These are phyloP conservation scores for Calliopsis andreniformis DNA, from an alignment of 1,140 invertebrate species.

Conservation along the genomic window DNA sequence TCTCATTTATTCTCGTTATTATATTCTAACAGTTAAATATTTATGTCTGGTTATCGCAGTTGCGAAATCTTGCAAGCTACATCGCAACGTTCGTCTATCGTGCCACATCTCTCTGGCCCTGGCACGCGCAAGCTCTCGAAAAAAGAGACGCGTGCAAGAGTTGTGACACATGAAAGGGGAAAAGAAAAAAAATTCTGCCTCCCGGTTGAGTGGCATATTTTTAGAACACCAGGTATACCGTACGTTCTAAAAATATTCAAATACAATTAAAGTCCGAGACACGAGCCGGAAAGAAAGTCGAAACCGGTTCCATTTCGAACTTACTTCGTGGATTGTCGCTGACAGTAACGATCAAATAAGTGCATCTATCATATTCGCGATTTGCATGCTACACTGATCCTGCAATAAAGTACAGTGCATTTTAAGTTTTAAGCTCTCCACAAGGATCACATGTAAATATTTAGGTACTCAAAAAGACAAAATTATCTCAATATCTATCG, in stretches of 20 bases:
- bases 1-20: too few relatives aligned
- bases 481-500: too few relatives aligned
- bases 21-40: too few relatives aligned
- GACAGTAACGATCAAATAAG: background rate
- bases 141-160: background rate
- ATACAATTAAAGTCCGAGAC: slow-evolving; percentile 13
- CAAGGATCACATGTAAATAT: too few relatives aligned
- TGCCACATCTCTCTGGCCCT: background rate
- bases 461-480: too few relatives aligned
- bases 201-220: slow-evolving; percentile 7
- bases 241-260: slow-evolving; percentile 34
- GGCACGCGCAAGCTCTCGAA: background rate
- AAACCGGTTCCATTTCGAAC: slow-evolving; percentile 39
- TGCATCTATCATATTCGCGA: too few relatives aligned
- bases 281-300: slow-evolving; percentile 22
- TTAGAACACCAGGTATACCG: background rate
- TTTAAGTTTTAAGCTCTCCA: background rate
- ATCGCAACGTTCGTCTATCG: background rate
- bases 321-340: background rate
- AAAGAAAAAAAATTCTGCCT: background rate
- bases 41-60: background rate
- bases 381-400: background rate
- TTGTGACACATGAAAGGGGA: background rate
- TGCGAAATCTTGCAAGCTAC: background rate
- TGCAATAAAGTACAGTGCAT: background rate